Evolutionary conservation across 2,888 invertebrate species (phyloP).

Genomic region (Melanargia galathea): DNA sequence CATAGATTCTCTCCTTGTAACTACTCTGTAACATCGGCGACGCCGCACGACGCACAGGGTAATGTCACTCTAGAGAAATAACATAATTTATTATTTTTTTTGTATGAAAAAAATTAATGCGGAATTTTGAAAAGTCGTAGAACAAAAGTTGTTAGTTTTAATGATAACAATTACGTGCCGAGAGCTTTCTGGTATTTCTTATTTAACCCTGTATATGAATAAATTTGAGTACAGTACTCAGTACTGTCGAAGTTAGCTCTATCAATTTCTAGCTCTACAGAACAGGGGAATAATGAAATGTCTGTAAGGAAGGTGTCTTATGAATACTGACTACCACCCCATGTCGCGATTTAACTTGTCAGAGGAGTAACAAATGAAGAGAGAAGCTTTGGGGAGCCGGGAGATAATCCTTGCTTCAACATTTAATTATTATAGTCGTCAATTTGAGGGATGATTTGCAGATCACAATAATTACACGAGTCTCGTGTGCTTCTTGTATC

Average conservation of each 20-base stretch:
- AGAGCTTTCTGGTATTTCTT: too few species aligned
- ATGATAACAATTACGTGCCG: too few species aligned
- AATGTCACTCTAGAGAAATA: too few species aligned
- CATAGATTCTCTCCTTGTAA: too few species aligned
- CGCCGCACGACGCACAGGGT: too few species aligned
- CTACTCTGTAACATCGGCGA: too few species aligned
- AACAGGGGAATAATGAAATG: constrained; percentile 61
- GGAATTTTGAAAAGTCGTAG: too few species aligned
- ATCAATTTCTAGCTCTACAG: constrained; percentile 47
- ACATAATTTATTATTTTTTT: too few species aligned
- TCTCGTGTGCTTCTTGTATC: constrained; percentile 23
- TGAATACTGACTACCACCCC: constrained; percentile 72
- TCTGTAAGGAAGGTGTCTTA: constrained; percentile 68
- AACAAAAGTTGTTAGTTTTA: too few species aligned
- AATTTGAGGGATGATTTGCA: constrained; percentile 46
- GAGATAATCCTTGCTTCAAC: constrained; percentile 58
- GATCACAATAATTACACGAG: constrained; percentile 36
- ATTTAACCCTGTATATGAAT: too few species aligned
- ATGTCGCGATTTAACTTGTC: constrained; percentile 73
- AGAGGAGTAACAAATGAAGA: constrained; percentile 64
- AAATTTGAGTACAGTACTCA: not conserved
- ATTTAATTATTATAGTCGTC: constrained; percentile 57
- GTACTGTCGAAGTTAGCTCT: constrained; percentile 14
- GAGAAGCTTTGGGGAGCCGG: constrained; percentile 52
- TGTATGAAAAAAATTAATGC: too few species aligned